These are phyloP conservation scores for Uria aalge DNA, from an alignment of 2,113 vertebrate species.

Conservation along the genomic window DNA sequence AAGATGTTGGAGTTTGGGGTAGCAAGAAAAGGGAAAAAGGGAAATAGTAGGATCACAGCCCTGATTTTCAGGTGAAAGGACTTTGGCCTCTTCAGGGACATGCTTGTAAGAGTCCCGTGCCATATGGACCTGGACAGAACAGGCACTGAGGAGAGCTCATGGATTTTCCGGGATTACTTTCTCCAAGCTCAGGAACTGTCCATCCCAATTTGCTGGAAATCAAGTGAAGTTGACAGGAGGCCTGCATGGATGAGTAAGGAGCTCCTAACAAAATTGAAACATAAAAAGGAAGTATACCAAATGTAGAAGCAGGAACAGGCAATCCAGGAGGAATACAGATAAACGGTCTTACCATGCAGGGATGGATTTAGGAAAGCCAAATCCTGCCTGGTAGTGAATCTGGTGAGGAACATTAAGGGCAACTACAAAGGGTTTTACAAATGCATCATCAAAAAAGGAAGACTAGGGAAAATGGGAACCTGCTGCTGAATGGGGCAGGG, in stretches of 20 bases:
- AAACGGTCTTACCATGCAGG: neutral
- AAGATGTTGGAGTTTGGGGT: neutral
- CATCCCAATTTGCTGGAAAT: neutral
- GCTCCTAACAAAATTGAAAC: neutral
- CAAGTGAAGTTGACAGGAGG: neutral
- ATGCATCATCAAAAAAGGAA: neutral
- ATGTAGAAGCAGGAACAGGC: neutral
- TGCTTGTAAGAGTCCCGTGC: neutral
- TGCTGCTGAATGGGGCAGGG: neutral
- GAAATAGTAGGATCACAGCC: neutral
- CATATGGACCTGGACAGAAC: neutral
- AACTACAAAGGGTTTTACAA: neutral
- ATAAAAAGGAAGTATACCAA: neutral
- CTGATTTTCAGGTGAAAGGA: neutral
- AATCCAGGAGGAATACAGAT: neutral
- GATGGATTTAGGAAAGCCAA: neutral
- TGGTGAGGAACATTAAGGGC: neutral
- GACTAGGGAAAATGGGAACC: neutral
- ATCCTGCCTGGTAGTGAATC: neutral
- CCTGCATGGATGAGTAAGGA: neutral
- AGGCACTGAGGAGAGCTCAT: neutral
- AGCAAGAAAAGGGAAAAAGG: neutral
- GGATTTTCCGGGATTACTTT: neutral
- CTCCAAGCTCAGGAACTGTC: neutral
- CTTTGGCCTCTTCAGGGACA: neutral